These are phyloP conservation scores for Microdon myrmicae DNA, from an alignment of 2,888 invertebrate species.

Conservation along the genomic window DNA sequence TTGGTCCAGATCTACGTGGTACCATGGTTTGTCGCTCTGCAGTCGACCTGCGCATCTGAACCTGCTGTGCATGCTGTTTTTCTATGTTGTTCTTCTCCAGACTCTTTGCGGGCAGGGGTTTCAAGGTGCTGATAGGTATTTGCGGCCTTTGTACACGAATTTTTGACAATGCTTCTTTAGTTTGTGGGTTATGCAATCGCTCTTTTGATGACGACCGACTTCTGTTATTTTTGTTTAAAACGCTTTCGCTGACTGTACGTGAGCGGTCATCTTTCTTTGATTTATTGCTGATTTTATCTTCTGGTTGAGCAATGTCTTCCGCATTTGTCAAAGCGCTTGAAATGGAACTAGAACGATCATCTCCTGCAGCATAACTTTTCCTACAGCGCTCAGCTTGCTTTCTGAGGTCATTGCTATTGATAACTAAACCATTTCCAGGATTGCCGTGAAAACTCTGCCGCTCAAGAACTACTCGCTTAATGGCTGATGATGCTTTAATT, in stretches of 20 bases:
- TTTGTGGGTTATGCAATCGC: constrained; percentile 49
- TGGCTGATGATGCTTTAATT: constrained; percentile 52
- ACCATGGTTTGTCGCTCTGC: constrained; percentile 60
- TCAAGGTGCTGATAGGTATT: constrained; percentile 46
- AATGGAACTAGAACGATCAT: constrained; percentile 59
- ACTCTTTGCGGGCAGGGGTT: constrained; percentile 48
- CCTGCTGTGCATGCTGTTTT: constrained; percentile 20
- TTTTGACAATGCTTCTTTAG: constrained; percentile 35
- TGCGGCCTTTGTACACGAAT: constrained; percentile 54
- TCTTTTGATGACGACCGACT: constrained; percentile 55
- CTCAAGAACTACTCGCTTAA: constrained; percentile 62
- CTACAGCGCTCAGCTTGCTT: constrained; percentile 56
- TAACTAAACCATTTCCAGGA: constrained; percentile 51
- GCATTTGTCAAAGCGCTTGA: constrained; percentile 61
- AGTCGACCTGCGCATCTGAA: constrained; percentile 54
- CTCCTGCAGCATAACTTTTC: constrained; percentile 57
- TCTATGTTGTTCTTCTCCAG: constrained; percentile 24
- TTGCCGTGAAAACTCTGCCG: constrained; percentile 59
- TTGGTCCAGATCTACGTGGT: constrained; percentile 56
- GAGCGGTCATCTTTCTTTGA: constrained; percentile 28
- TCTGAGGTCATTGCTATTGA: constrained; percentile 54
- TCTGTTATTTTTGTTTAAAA: constrained; percentile 27
- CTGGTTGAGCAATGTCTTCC: constrained; percentile 53
- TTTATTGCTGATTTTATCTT: constrained; percentile 5
- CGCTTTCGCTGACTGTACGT: constrained; percentile 29